Percentiles rank a stretch among this genome's conserved stretches.
phyloP scores from a whole-genome alignment of 1,140 invertebrate species.

The Chironomus tepperi region DNA sequence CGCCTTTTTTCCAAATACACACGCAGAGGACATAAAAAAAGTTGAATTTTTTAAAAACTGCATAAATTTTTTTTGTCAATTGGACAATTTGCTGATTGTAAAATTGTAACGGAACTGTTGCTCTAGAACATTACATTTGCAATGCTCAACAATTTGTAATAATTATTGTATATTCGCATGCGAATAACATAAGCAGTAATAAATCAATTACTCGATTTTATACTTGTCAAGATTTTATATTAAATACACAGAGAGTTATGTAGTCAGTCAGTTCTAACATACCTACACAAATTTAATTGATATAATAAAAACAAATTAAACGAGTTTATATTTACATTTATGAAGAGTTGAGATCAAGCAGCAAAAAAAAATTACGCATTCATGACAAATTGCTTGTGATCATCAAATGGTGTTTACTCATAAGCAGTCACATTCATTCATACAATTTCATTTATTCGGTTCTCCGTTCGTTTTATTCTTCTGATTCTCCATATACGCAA shows the following conservation, averaged over 20 bases:
- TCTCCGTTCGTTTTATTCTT: neutral
- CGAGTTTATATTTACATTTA: neutral
- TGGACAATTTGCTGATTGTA: neutral
- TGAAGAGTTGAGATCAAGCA: neutral
- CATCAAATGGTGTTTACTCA: slow-evolving; percentile 13
- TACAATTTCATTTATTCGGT: neutral
- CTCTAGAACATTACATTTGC: too few species aligned
- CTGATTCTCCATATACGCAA: neutral
- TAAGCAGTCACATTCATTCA: slow-evolving; percentile 11
- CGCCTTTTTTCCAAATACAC: too few species aligned
- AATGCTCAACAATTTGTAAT: too few species aligned
- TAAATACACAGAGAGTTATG: neutral
- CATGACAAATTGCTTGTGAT: slow-evolving; percentile 21
- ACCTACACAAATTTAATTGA: neutral
- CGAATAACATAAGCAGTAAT: slow-evolving; percentile 17
- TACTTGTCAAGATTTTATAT: slow-evolving; percentile 8
- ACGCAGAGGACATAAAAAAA: neutral
- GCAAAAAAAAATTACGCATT: slow-evolving; percentile 12
- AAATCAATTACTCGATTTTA: slow-evolving; percentile 20
- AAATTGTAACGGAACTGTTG: too few species aligned
- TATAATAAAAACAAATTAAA: slow-evolving; percentile 21
- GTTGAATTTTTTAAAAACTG: slow-evolving; percentile 1
- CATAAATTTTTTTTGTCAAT: slow-evolving; percentile 2
- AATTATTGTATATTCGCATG: slow-evolving; percentile 3
- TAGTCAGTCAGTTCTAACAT: neutral